Conservation (phyloP, 2,113 vertebrate genomes). For the Psilopogon haemacephalus region DNA sequence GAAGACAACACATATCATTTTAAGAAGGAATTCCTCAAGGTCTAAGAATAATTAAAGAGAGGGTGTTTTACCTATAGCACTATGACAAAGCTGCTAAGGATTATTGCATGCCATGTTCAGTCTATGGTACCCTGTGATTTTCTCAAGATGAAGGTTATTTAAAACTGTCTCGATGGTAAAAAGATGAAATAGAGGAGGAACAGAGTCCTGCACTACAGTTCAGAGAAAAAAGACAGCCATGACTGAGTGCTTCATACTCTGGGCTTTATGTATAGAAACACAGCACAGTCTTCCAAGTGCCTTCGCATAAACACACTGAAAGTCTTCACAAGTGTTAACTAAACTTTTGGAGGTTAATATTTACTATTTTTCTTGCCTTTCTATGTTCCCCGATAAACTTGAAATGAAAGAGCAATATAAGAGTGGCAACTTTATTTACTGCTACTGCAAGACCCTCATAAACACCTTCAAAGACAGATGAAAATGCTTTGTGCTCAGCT, state of each 20-base stretch:
- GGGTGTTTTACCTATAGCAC: neutral
- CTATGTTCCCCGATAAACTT: neutral
- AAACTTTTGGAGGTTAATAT: slow-evolving; percentile 9
- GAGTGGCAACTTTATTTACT: slow-evolving; percentile 9
- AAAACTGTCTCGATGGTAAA: slow-evolving; percentile 31
- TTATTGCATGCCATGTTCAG: neutral
- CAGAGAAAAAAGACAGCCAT: neutral
- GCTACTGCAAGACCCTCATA: neutral
- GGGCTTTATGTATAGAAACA: neutral
- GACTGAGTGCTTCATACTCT: neutral
- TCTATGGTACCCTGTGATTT: neutral
- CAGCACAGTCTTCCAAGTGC: neutral
- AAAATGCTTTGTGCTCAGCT: slow-evolving; percentile 25
- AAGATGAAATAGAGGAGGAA: neutral
- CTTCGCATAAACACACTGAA: neutral
- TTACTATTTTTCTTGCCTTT: slow-evolving; percentile 6
- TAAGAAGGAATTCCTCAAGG: neutral
- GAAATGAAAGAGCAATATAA: neutral
- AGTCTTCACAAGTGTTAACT: neutral
- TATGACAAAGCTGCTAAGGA: neutral
- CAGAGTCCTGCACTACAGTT: neutral
- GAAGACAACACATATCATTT: neutral
- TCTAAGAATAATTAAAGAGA: neutral
- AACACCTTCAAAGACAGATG: slow-evolving; percentile 22
- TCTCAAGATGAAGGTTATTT: slow-evolving; percentile 28